Evolutionary conservation across 1,140 invertebrate genomes (phyloP).

Genomic region (Diorhabda elongata): DNA sequence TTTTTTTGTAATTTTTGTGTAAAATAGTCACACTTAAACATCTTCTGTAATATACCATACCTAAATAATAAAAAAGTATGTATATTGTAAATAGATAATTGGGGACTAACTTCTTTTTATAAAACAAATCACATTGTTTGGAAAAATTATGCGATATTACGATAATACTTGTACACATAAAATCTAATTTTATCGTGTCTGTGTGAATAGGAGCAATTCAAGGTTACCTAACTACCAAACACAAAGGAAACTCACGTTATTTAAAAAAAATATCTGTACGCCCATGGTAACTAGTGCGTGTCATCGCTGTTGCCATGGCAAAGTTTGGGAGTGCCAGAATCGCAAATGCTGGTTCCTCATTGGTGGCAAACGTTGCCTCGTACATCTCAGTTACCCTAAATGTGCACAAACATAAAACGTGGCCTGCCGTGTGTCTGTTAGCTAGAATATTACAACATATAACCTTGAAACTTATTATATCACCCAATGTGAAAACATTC

Average conservation of each 20-base stretch:
- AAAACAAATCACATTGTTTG: no score
- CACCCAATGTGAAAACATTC: constrained; percentile 17
- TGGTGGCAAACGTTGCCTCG: constrained; percentile 19
- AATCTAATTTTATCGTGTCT: no score
- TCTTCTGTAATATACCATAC: no score
- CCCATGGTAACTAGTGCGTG: constrained; percentile 21
- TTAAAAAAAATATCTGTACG: neutral
- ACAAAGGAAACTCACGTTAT: neutral
- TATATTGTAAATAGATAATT: no score
- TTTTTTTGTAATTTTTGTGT: no score
- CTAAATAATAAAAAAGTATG: no score
- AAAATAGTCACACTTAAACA: no score
- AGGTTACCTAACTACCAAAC: neutral
- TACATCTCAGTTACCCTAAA: constrained; percentile 25
- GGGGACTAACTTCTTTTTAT: no score
- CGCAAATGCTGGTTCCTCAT: constrained; percentile 25
- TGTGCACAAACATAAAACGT: constrained; percentile 23
- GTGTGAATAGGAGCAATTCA: neutral
- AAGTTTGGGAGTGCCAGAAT: constrained; percentile 32
- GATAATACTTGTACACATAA: no score
- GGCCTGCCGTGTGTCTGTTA: constrained; percentile 8
- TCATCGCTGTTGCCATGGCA: constrained; percentile 30
- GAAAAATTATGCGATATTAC: no score
- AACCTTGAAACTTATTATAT: constrained; percentile 20
- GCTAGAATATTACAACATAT: constrained; percentile 14